phyloP scores from a whole-genome alignment of 2,113 vertebrate genomes.

The Laticauda laticaudata region DNA sequence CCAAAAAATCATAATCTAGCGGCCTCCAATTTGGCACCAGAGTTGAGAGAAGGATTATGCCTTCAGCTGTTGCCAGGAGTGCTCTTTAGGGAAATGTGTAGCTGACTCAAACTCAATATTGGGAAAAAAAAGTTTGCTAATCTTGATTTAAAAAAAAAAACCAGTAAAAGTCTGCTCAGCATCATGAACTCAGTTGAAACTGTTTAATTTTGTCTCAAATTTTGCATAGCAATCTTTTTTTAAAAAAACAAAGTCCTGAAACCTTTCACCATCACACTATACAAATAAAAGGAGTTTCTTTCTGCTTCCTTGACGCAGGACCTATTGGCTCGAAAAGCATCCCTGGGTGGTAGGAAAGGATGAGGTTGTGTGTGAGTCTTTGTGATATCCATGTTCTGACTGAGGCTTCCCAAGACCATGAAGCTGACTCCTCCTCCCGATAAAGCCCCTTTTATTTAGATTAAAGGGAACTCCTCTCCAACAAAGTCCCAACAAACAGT shows the following conservation, averaged over 20 bases:
- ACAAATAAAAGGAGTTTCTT: neutral
- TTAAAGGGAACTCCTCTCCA: no score
- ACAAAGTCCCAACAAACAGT: no score
- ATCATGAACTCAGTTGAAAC: neutral
- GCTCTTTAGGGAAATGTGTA: neutral
- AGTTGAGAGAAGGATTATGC: neutral
- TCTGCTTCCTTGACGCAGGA: neutral
- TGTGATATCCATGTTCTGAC: neutral
- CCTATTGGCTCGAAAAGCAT: neutral
- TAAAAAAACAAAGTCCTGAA: neutral
- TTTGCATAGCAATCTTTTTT: neutral
- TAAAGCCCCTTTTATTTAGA: no score
- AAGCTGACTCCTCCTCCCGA: no score
- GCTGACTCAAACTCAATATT: neutral
- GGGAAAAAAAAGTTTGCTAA: neutral
- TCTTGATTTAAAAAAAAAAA: neutral
- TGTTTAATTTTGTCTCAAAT: neutral
- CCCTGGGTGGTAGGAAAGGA: neutral
- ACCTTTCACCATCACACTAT: neutral
- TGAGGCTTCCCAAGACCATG: no score
- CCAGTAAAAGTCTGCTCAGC: neutral
- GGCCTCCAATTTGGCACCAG: neutral
- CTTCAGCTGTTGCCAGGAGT: neutral
- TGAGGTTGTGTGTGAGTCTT: neutral
- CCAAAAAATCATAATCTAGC: neutral